Evolutionary conservation across 2,888 invertebrate species (phyloP), one percentile per base, ranked within the genome.

Genomic region (Plagiodera versicolora): DNA sequence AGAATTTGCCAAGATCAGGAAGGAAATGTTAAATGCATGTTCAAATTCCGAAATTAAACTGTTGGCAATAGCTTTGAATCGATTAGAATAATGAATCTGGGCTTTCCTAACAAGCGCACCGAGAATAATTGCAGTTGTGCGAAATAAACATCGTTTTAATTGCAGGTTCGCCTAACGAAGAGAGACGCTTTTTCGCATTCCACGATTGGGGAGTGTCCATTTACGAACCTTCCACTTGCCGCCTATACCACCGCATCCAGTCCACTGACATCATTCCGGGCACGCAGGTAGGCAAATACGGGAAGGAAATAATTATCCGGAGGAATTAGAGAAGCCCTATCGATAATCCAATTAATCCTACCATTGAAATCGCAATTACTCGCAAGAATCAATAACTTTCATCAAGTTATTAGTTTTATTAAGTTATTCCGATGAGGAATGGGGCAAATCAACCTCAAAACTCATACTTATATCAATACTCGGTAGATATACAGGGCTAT

Each of bases 141-240:
- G 39, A 54, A 39, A 45, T 48, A 28, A 32, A 55, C 20, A 28
- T 19, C 14, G 19, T 20, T 60, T 61, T 61, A 46, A 62, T 62
- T 75, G 72, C 74, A 86, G 86, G 84, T 61, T 81, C 85, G 0
- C 81, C 84, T 32, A 84, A 83, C 75, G 85, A 86, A 72, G 86
- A 87, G 71, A 80, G 85, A n/a, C 78, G 87, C 68, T 89, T 90
- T 79, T 87, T 90, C 74, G 88, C 89, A 10, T 90, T 90, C 79
- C 89, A 90, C 79, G 87, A 89, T 70, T 86, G 87, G 82, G 91
- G 91, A 20, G 86, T 90, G 70, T 87, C 88, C 1, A 85, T 89
- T 46, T 89, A 90, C 79, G 89, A 90, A 68, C 89, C 90, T 0
- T 84, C 85, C 24, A 84, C 86, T 52, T 91, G 91, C 75, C 83